Evolutionary conservation across 1,140 invertebrate species (phyloP).

Genomic region (Eulimnadia texana): DNA sequence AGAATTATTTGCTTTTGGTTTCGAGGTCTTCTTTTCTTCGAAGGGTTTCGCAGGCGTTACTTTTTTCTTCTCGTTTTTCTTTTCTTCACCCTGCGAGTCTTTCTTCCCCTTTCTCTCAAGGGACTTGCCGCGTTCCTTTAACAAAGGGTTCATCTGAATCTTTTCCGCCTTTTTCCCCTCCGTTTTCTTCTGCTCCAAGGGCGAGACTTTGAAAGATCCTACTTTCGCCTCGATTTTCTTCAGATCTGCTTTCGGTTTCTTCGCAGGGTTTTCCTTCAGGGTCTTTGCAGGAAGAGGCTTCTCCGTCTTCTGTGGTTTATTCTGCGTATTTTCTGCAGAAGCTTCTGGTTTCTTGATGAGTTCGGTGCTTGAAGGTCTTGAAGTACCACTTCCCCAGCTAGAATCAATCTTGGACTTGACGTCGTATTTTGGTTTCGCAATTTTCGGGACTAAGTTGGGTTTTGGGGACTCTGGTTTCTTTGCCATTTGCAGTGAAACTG

Average conservation of each 20-base stretch:
- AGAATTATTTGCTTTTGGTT: slow-evolving; percentile 6
- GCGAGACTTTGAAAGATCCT: slow-evolving; percentile 22
- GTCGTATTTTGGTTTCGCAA: slow-evolving; percentile 19
- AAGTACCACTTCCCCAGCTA: background rate
- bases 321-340: no score
- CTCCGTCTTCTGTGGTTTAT: no score
- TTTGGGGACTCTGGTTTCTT: background rate
- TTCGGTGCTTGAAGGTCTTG: background rate
- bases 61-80: slow-evolving; percentile 3
- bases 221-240: slow-evolving; percentile 36
- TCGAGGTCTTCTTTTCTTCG: slow-evolving; percentile 18
- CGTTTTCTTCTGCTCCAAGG: slow-evolving; percentile 21
- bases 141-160: background rate
- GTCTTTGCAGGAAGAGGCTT: no score
- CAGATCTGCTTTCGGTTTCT: slow-evolving; percentile 13
- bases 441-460: no score
- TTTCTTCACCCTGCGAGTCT: no score
- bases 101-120: no score
- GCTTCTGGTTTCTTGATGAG: background rate
- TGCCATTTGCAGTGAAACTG: no score
- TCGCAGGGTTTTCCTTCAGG: no score
- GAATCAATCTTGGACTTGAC: slow-evolving; percentile 21
- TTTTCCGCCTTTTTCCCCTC: slow-evolving; percentile 15
- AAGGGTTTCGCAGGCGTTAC: slow-evolving; percentile 15
- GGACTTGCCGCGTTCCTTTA: slow-evolving; percentile 26